Conservation (phyloP, 2,113 vertebrate species). For the Arothron firmamentum region DNA sequence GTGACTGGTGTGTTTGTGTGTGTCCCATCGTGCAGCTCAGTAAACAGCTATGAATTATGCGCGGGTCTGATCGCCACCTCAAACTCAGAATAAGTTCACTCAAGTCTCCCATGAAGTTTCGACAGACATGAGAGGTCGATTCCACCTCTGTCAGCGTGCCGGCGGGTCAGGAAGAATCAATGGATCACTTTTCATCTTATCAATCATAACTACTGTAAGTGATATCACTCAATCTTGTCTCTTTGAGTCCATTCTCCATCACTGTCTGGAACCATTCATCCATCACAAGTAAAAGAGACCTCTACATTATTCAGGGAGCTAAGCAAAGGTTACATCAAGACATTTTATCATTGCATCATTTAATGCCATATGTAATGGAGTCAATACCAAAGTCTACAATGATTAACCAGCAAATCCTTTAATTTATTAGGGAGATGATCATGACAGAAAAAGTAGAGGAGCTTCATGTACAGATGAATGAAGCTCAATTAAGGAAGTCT, state of each 20-base stretch:
- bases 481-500: background rate
- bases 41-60: slow-evolving; percentile 21
- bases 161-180: slow-evolving; percentile 54
- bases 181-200: slow-evolving; percentile 68
- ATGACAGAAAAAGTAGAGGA: background rate
- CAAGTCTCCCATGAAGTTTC: slow-evolving; percentile 46
- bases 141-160: slow-evolving; percentile 35
- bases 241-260: slow-evolving; percentile 48
- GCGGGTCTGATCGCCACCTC: slow-evolving; percentile 16
- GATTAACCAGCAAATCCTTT: slow-evolving; percentile 2
- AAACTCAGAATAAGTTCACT: slow-evolving; percentile 21
- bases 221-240: slow-evolving; percentile 54
- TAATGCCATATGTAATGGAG: slow-evolving; percentile 14
- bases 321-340: slow-evolving; percentile 53
- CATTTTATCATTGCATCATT: slow-evolving; percentile 27
- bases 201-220: slow-evolving; percentile 53
- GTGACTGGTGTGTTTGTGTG: slow-evolving; percentile 37
- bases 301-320: slow-evolving; percentile 50
- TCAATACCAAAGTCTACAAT: slow-evolving; percentile 19
- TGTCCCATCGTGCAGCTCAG: slow-evolving; percentile 22
- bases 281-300: slow-evolving; percentile 46
- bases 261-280: slow-evolving; percentile 53
- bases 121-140: slow-evolving; percentile 40
- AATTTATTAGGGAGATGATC: no score
- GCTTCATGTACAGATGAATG: background rate